phyloP scores from a whole-genome alignment of 2,888 invertebrate species.

The Eremobia ochroleuca region DNA sequence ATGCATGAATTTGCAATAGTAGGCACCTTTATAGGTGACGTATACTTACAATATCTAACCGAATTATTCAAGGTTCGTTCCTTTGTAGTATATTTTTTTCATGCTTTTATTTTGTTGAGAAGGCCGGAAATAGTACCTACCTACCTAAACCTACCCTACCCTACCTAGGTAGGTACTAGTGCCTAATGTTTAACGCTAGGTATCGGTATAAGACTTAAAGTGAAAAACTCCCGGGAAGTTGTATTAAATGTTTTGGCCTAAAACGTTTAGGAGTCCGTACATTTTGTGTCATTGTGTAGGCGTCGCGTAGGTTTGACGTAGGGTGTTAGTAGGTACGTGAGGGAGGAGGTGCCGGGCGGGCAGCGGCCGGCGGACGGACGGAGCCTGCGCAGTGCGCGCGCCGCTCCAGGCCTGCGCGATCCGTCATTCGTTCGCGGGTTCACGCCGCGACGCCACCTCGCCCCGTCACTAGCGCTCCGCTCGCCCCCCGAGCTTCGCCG shows the following conservation, averaged over 20 bases:
- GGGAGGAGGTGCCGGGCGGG: slow-evolving; percentile 77
- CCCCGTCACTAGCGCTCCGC: slow-evolving; percentile 64
- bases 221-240: background rate
- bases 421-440: slow-evolving; percentile 87
- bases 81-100: background rate
- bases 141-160: background rate
- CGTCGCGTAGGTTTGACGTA: slow-evolving; percentile 74
- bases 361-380: slow-evolving; percentile 65
- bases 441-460: slow-evolving; percentile 83
- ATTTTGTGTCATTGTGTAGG: slow-evolving; percentile 48
- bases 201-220: background rate
- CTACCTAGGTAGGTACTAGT: background rate
- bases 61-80: background rate
- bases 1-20: slow-evolving; percentile 10
- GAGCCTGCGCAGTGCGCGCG: slow-evolving; percentile 82
- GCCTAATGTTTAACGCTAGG: background rate
- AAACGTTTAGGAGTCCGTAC: slow-evolving; percentile 18
- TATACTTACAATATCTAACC: background rate
- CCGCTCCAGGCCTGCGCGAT: slow-evolving; percentile 81
- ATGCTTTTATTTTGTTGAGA: background rate
- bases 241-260: background rate
- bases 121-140: background rate
- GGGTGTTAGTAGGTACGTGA: slow-evolving; percentile 76
- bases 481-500: slow-evolving; percentile 56
- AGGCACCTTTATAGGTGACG: background rate